Evolutionary conservation across 2,113 vertebrate species (phyloP), one percentile per base, ranked within the genome.

Genomic region (Seriola aureovittata): DNA sequence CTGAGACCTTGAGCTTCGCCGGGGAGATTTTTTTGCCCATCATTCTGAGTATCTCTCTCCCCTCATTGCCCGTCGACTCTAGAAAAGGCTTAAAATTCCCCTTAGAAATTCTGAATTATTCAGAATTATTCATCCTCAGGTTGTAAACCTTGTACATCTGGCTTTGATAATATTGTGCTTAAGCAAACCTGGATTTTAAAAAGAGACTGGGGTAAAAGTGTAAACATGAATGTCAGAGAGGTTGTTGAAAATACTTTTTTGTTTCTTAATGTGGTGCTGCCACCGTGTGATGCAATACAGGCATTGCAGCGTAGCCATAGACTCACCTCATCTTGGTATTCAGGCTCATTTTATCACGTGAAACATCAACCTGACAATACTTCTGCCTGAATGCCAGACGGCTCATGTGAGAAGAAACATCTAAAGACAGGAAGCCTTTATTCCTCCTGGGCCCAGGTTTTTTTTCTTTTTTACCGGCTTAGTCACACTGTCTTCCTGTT

Each of bases 401-500:
- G 55, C 14, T 78, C 71, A 59, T 50, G 64, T 75, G 52, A 76
- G 70, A 55, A 46, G 68, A 36, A 84, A 88, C 72, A 75, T 90
- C 79, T 85, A 59, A 83, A 85, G 78, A 46, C 77, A 90, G 88
- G 90, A 92, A 88, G 59, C 40, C 60, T 78, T 69, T 67, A 82
- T 85, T 88, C 65, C 75, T 88, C 68, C 67, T 0, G 62, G 72
- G 29, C 66, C 68, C n/a, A 44, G 38, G 42, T 74, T 82, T 82
- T 58, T 71, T 57, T 57, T 55, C 25, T 65, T 88, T 55, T 65
- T 88, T 75, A 81, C 79, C 36, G 89, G 75, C 67, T 67, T 69
- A 80, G 69, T 86, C 90, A 87, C 88, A 76, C 71, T 73, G 78
- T 81, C 84, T 95, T 96, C 94, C 95, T 96, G 94, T 95, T 95